These are phyloP conservation scores for Martes flavigula DNA, from an alignment of 2,797 vertebrate species.

Conservation along the genomic window DNA sequence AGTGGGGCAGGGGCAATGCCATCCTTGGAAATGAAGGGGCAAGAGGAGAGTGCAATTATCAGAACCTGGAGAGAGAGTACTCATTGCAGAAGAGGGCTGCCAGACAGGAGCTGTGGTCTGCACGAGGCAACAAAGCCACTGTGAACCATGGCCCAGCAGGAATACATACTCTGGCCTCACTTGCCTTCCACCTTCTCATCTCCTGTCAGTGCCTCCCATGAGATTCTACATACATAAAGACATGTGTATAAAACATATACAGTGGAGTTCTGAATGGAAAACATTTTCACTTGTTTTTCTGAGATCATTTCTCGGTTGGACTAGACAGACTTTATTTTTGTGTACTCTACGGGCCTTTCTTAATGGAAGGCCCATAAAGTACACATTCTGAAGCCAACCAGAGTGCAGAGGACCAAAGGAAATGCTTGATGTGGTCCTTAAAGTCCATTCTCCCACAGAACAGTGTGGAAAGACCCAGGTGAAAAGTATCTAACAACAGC, in stretches of 20 bases:
- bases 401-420: neutral
- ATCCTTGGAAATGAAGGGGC: neutral
- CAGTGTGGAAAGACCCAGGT: neutral
- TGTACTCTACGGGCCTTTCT: neutral
- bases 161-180: neutral
- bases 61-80: neutral
- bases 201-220: neutral
- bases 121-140: neutral
- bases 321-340: neutral
- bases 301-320: neutral
- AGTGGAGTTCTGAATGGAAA: neutral
- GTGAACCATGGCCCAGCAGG: too few species aligned
- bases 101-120: too few species aligned
- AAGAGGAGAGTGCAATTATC: neutral
- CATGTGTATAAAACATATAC: neutral
- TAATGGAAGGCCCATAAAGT: neutral
- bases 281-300: neutral
- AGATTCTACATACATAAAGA: neutral
- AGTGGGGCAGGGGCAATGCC: fast-evolving
- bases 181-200: neutral
- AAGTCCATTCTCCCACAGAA: neutral
- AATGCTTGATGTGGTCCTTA: neutral
- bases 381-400: neutral
- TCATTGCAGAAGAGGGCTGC: neutral
- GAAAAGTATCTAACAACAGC: too few species aligned